Evolutionary conservation across 1,140 invertebrate genomes (phyloP), one percentile per base, ranked within the genome.

Genomic region (Pachypeltis micranthus): DNA sequence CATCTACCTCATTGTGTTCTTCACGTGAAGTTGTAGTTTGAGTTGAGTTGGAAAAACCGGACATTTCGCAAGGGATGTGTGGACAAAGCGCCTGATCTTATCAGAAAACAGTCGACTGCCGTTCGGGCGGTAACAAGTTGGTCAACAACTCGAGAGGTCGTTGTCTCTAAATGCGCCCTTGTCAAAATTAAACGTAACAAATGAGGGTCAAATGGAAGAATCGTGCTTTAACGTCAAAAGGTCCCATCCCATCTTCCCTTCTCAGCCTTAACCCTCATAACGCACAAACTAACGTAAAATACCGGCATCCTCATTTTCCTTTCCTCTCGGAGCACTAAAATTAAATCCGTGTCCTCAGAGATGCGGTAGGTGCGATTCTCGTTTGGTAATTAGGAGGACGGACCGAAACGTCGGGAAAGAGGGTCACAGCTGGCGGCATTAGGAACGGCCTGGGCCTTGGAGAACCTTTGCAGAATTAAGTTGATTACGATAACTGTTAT

Each of bases 401-500:
- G 47, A 21, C 23, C 21, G 12, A 51, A 4, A 21, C 12, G 47
- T 21, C 3, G 47, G 47, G 7, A 31, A 29, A 31, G 57, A 25
- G 25, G 29, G 26, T 10, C 57, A 59, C 57, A 59, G 57, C 57
- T 59, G 57, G 57, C 47, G 21, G 47, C 47, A 51, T 51, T 51
- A 51, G 47, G 57, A 31, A 28, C 44, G 44, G 44, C 44, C n/a
- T 47, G n/a, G 29, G 57, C 19, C 57, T 16, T 28, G 10, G 57
- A 51, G 47, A 51, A 51, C 47, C 47, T 51, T 29, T 47, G n/a
- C 57, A 31, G 57, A 59, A 59, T 59, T 59, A 59, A 59, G 57
- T 59, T 59, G 57, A 59, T 59, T 59, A 59, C 57, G 57, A 59
- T 59, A 59, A 59, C 57, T 59, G 57, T 59, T 59, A 59, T 59